phyloP scores from a whole-genome alignment of 2,797 vertebrate species.

The Enteromius afrohamiltoni region DNA sequence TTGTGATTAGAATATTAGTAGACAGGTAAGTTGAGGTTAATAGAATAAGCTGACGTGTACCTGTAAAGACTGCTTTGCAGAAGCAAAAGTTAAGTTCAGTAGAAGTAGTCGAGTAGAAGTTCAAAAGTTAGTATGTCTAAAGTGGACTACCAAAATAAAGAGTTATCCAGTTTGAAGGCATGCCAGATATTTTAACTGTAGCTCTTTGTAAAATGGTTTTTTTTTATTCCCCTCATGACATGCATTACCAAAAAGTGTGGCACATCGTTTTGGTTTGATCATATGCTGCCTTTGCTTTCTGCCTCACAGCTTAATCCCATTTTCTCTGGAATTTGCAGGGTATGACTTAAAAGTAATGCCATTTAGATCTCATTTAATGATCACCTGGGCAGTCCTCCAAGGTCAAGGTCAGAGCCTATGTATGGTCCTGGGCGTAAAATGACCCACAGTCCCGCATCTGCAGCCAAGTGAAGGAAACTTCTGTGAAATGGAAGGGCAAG shows the following conservation, averaged over 20 bases:
- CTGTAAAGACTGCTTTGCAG: background rate
- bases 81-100: too few relatives aligned
- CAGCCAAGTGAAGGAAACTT: constrained; percentile 84
- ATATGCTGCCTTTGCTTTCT: constrained; percentile 46
- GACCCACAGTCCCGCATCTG: constrained; percentile 89
- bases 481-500: constrained; percentile 71
- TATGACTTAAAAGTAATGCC: background rate
- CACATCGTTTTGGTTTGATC: constrained; percentile 26
- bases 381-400: constrained; percentile 92
- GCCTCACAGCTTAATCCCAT: constrained; percentile 40
- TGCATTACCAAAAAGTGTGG: constrained; percentile 34
- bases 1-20: background rate
- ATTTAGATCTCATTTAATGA: constrained; percentile 14
- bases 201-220: background rate
- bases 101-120: too few relatives aligned
- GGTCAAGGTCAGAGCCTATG: constrained; percentile 77
- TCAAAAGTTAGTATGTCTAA: background rate
- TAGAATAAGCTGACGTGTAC: background rate
- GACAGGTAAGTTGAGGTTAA: background rate
- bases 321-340: constrained; percentile 30
- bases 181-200: background rate
- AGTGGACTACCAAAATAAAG: background rate
- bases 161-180: background rate
- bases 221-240: background rate
- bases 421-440: constrained; percentile 91